Evolutionary conservation across 2,113 vertebrate genomes (phyloP).

Genomic region (Hucho hucho): DNA sequence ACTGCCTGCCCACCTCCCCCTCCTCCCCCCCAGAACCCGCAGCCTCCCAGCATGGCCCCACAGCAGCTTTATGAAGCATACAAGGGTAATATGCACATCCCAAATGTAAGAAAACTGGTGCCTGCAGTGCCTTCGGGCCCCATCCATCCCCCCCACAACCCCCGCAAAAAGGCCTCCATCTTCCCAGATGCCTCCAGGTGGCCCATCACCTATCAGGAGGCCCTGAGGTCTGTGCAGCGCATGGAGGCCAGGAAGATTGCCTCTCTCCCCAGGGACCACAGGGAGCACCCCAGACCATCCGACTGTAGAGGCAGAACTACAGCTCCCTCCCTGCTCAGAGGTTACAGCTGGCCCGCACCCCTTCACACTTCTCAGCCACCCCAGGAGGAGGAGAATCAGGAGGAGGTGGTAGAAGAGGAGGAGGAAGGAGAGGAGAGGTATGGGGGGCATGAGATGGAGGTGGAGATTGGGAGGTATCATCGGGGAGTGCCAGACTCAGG

Average conservation of each 20-base stretch:
- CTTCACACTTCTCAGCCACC: conserved; percentile 15
- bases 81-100: too few species aligned
- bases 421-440: conserved; percentile 1
- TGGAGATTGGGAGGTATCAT: conserved; percentile 32
- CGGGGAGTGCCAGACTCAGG: conserved; percentile 52
- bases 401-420: conserved; percentile 4
- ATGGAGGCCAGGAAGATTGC: conserved; percentile 15
- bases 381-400: conserved; percentile 1
- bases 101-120: too few species aligned
- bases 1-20: conserved; percentile 9
- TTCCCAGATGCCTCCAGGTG: conserved; percentile 29
- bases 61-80: too few species aligned
- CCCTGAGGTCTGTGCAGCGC: conserved; percentile 17
- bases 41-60: conserved; percentile 7
- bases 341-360: conserved; percentile 32
- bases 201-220: conserved; percentile 33
- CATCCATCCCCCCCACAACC: not conserved
- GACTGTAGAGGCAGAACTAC: not conserved
- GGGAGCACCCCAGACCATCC: not conserved
- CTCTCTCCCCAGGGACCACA: not conserved
- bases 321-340: conserved; percentile 11
- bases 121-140: conserved; percentile 11
- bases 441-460: conserved; percentile 33
- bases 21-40: not conserved
- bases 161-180: conserved; percentile 15